These are phyloP conservation scores for Zoroaster sp. DNA, from an alignment of 53 echinoderm and acorn worm genomes.

Conservation along the genomic window DNA sequence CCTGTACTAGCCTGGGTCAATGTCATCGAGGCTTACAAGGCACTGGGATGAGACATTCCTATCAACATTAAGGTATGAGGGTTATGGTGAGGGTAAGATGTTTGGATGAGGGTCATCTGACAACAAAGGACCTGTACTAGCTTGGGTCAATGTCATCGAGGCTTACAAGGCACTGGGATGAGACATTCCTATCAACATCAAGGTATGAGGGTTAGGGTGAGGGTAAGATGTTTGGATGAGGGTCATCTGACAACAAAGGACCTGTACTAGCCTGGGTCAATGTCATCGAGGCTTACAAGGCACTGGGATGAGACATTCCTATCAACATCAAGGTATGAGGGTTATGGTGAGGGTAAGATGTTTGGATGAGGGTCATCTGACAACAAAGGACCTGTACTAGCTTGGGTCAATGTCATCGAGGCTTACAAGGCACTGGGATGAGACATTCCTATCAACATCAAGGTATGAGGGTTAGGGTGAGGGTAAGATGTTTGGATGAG, in stretches of 20 bases:
- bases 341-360: background rate
- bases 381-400: constrained; percentile 74
- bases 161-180: constrained; percentile 78
- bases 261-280: constrained; percentile 78
- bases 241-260: constrained; percentile 72
- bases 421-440: too few species aligned
- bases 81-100: background rate
- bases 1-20: constrained; percentile 78
- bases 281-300: constrained; percentile 88
- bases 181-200: constrained; percentile 93
- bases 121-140: constrained; percentile 74
- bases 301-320: constrained; percentile 78
- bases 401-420: too few species aligned
- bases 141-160: constrained; percentile 88
- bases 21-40: constrained; percentile 88
- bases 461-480: too few species aligned
- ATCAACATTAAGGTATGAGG: constrained; percentile 90
- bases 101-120: constrained; percentile 19
- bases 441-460: too few species aligned
- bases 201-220: constrained; percentile 46
- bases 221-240: background rate
- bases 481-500: too few species aligned
- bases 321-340: constrained; percentile 90
- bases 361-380: constrained; percentile 19
- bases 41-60: constrained; percentile 78